phyloP scores from a whole-genome alignment of 1,140 invertebrate genomes.

The Pygmarrhopalites habei region DNA sequence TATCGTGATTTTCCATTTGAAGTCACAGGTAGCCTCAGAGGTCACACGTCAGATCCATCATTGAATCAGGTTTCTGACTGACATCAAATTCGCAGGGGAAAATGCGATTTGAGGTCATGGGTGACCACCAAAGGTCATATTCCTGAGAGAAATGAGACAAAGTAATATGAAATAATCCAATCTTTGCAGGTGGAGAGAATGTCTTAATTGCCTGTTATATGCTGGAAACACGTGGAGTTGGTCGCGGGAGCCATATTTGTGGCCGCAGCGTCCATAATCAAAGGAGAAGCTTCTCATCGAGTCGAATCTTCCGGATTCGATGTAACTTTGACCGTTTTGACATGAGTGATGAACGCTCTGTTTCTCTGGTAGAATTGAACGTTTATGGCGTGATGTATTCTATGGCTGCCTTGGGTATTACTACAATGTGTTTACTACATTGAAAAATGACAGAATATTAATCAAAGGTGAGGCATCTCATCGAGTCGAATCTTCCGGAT shows the following conservation, averaged over 20 bases:
- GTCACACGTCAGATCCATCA: not conserved
- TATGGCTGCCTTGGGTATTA: constrained; percentile 11
- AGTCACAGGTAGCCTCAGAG: not conserved
- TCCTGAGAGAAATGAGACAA: not conserved
- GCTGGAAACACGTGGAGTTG: constrained; percentile 8
- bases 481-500: not conserved
- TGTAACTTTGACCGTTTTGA: not conserved
- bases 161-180: not conserved
- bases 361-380: constrained; percentile 29
- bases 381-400: too few species aligned
- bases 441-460: constrained; percentile 5
- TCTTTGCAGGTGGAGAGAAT: constrained; percentile 14
- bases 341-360: too few species aligned
- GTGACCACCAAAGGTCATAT: not conserved
- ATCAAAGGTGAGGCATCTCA: not conserved
- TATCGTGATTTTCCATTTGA: too few species aligned
- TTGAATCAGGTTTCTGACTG: not conserved
- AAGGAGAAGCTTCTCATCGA: not conserved
- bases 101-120: not conserved
- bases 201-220: constrained; percentile 2
- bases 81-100: not conserved
- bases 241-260: not conserved
- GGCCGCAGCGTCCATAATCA: constrained; percentile 15
- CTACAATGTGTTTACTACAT: not conserved
- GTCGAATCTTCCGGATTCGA: not conserved